Evolutionary conservation across 2,888 invertebrate genomes (phyloP), one percentile per base, ranked within the genome.

Genomic region (Dichetophora obliterata): DNA sequence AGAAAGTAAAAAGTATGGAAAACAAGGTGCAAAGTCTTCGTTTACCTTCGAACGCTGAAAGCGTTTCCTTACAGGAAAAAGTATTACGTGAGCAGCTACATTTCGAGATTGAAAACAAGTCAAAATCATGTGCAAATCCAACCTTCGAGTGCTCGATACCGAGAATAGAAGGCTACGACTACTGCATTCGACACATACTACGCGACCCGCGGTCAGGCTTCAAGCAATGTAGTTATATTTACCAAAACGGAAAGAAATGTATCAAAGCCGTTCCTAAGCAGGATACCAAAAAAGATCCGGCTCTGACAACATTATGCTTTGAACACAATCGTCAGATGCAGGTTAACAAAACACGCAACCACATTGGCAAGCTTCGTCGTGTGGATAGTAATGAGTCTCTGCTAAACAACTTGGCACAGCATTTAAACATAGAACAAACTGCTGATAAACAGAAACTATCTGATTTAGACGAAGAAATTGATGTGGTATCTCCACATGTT

Each of bases 201-300:
- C 92, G 94, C 82, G 98, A 98, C 87, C 92, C 94, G 6, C 91
- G 90, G 14, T 96, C 97, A 0, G 96, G 97, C 0, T 98, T 93
- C 87, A 93, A 93, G 79, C 95, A 94, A 81, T 98, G 98, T 86
- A 91, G 92, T 0, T 94, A 92, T 87, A 91, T 94, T 80, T 92
- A 92, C 87, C 83, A 92, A 37, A 92, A 91, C 72, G 94, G 93
- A 79, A 93, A 94, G 81, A 91, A 94, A 79, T 97, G 97, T 86
- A 90, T 91, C n/a, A 91, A 94, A 84, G 94, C 96, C 0, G 95
- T 96, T 2, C 93, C 94, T 0, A 93, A 92, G 86, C 89, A 91
- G 59, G 95, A 95, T 76, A 93, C 93, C 68, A 93, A 92, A 84
- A 93, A 93, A 85, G 94, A 95, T 81, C 89, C 90, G 69, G 92